phyloP scores from a whole-genome alignment of 2,797 vertebrate species.

The Okamejei kenojei region DNA sequence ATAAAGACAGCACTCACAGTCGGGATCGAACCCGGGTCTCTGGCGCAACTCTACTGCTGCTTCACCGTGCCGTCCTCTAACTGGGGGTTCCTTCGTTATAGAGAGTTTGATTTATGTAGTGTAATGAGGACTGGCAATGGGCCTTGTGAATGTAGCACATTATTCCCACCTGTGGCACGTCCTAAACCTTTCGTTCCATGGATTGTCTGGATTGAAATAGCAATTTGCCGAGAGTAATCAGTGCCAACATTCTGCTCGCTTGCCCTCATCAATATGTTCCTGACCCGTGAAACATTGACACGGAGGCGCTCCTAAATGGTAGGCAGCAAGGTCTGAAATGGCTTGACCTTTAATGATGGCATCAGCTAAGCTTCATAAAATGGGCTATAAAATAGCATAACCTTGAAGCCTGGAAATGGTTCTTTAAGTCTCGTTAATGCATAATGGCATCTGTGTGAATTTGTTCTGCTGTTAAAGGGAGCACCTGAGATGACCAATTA shows the following conservation, averaged over 20 bases:
- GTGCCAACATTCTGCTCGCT: not conserved
- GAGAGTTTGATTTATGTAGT: too few species aligned
- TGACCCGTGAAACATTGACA: not conserved
- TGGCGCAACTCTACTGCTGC: too few species aligned
- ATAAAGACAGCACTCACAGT: too few species aligned
- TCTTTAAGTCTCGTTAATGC: too few species aligned
- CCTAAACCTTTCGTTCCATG: too few species aligned
- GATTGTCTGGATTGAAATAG: not conserved
- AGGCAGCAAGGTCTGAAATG: not conserved
- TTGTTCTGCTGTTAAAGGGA: not conserved
- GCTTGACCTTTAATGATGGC: not conserved
- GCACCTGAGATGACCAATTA: not conserved
- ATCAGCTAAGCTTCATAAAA: not conserved
- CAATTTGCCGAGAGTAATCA: not conserved
- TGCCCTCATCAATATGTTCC: not conserved
- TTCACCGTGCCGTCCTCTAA: too few species aligned
- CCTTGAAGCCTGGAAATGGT: slow-evolving; percentile 2
- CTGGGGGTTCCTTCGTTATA: not conserved
- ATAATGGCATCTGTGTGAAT: not conserved
- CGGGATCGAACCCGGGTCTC: too few species aligned
- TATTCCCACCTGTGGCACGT: too few species aligned
- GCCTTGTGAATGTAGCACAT: too few species aligned
- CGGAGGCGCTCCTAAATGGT: not conserved
- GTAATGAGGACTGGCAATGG: too few species aligned
- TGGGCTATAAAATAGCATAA: not conserved